Conservation (phyloP, 2,797 vertebrate genomes). For the Gila robusta region DNA sequence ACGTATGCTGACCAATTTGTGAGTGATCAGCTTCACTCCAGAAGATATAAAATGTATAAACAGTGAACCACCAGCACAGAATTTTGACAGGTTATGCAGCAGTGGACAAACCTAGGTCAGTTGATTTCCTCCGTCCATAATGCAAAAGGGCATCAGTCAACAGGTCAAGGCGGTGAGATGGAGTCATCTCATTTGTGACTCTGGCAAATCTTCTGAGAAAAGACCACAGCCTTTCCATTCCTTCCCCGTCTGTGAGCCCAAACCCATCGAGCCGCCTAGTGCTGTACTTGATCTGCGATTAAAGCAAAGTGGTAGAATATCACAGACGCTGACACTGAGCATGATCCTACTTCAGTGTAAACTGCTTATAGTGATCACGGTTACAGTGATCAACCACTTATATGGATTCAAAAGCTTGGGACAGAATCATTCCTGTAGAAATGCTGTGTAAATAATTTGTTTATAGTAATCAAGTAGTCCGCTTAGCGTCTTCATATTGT, state of each 20-base stretch:
- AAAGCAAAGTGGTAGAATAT: slow-evolving; percentile 15
- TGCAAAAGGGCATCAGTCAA: slow-evolving; percentile 33
- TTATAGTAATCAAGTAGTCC: neutral
- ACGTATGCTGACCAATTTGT: neutral
- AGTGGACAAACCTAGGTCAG: slow-evolving; percentile 31
- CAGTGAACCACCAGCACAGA: neutral
- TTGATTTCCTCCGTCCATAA: slow-evolving; percentile 26
- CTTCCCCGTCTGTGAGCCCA: no score
- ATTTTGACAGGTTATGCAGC: neutral
- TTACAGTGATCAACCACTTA: slow-evolving; percentile 5
- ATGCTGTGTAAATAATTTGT: slow-evolving; percentile 1
- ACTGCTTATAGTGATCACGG: neutral
- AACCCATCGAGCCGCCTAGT: no score
- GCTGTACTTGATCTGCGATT: neutral
- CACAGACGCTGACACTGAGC: neutral
- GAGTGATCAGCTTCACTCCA: neutral
- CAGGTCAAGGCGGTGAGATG: slow-evolving; percentile 30
- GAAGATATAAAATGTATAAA: neutral
- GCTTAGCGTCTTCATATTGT: neutral
- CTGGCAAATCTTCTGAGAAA: no score
- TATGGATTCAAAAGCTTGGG: neutral
- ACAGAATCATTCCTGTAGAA: slow-evolving; percentile 1
- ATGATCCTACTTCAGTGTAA: neutral
- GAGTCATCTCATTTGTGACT: slow-evolving; percentile 3
- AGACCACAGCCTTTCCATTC: no score